Evolutionary conservation across 1,140 invertebrate genomes (phyloP).

Genomic region (Idris sp.): DNA sequence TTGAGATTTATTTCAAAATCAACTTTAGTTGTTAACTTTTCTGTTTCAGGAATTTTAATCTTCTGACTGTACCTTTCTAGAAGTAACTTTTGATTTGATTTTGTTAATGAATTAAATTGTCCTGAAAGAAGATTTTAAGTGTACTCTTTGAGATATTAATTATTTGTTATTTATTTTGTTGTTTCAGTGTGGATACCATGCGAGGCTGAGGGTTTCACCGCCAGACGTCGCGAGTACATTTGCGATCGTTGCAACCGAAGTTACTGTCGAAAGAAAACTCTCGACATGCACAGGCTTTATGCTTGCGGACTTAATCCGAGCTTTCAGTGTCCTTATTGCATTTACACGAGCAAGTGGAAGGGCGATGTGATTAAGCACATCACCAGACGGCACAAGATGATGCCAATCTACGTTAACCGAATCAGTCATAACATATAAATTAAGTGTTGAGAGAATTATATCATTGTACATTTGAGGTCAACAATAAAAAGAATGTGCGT

Average conservation of each 20-base stretch:
- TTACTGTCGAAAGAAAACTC: conserved; percentile 35
- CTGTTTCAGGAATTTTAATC: too few relatives aligned
- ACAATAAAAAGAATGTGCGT: conserved; percentile 5
- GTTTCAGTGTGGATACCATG: conserved; percentile 36
- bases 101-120: too few relatives aligned
- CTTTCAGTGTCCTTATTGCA: conserved; percentile 47
- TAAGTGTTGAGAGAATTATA: too few relatives aligned
- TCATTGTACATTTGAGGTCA: too few relatives aligned
- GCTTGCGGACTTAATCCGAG: conserved; percentile 50
- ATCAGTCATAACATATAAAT: conserved; percentile 7
- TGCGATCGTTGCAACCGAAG: conserved; percentile 26
- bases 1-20: background rate
- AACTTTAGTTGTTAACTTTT: background rate
- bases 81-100: too few relatives aligned
- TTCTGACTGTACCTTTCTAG: too few relatives aligned
- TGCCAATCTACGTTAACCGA: conserved; percentile 22
- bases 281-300: conserved; percentile 38
- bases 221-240: conserved; percentile 16
- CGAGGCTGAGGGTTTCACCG: background rate
- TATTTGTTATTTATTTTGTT: conserved; percentile 15
- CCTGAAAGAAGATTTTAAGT: too few relatives aligned
- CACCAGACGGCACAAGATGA: conserved; percentile 59
- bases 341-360: conserved; percentile 48
- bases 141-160: too few relatives aligned
- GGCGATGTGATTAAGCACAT: conserved; percentile 66